A percentile compares a stretch with the other conserved stretches of the same genome.
Evolutionary conservation across 2,797 vertebrate genomes (phyloP).

Genomic region (Macropus fuliginosus): DNA sequence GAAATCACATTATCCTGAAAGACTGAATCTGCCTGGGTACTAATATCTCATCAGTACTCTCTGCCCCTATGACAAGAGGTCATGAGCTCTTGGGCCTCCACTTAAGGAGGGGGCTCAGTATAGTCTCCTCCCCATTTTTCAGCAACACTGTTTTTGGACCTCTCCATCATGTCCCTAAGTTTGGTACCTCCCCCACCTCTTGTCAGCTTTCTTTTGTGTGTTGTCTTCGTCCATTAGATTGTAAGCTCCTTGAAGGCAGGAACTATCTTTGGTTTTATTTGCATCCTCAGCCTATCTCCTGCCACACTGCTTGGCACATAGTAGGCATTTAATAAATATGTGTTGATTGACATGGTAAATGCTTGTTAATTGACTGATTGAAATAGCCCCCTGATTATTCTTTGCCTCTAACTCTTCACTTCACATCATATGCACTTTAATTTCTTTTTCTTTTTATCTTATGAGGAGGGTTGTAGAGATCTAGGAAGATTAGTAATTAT

Average conservation of each 20-base stretch:
- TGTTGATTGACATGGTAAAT: constrained; percentile 16
- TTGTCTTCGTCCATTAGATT: not conserved
- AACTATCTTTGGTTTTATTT: not conserved
- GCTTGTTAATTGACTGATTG: constrained; percentile 33
- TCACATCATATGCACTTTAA: not conserved
- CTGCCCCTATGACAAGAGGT: not conserved
- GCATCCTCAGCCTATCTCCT: not conserved
- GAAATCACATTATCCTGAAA: not conserved
- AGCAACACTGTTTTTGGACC: not conserved
- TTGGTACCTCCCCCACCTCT: not conserved
- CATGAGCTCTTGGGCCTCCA: not conserved
- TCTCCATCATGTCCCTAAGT: not conserved
- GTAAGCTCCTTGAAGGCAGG: not conserved
- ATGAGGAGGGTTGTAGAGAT: constrained; percentile 10
- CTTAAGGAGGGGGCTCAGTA: not conserved
- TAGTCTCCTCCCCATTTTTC: not conserved
- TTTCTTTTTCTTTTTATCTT: constrained; percentile 3
- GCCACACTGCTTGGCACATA: not conserved
- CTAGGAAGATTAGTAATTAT: constrained; percentile 9
- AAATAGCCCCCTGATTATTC: constrained; percentile 4
- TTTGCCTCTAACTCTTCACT: constrained; percentile 28
- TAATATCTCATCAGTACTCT: not conserved
- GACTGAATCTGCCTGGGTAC: not conserved
- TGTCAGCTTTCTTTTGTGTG: not conserved
- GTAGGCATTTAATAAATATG: not conserved